These are phyloP conservation scores for Aptenodytes forsteri DNA, from an alignment of 2,113 vertebrate genomes.

Conservation along the genomic window DNA sequence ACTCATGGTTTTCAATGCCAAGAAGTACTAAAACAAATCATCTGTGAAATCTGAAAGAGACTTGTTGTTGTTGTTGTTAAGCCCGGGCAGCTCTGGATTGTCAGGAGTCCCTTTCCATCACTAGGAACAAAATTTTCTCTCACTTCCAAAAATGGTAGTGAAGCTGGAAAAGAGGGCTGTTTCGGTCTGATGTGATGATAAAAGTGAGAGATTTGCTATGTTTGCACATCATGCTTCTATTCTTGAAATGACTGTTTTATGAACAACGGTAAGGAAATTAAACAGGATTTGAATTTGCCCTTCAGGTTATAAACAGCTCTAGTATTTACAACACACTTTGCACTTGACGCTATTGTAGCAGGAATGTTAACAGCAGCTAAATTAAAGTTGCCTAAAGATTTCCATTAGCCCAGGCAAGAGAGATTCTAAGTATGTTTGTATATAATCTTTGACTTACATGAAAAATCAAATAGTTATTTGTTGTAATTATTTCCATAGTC, in stretches of 20 bases:
- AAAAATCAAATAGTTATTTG: not conserved
- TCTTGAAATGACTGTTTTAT: not conserved
- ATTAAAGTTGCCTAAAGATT: slow-evolving; percentile 20
- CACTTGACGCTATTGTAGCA: not conserved
- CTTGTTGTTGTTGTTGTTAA: not conserved
- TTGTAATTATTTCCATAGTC: not conserved
- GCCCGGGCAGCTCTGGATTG: not conserved
- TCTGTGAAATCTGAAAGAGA: not conserved
- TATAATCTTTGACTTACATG: not conserved
- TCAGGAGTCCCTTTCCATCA: not conserved
- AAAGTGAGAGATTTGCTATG: not conserved
- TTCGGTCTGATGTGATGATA: slow-evolving; percentile 1
- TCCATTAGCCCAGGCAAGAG: slow-evolving; percentile 14
- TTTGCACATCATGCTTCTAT: not conserved
- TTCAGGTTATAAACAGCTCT: slow-evolving; percentile 48
- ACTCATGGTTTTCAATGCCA: not conserved
- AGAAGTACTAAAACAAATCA: not conserved
- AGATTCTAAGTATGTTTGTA: not conserved
- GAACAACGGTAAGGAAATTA: not conserved
- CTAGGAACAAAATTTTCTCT: not conserved
- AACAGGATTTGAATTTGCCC: slow-evolving; percentile 22
- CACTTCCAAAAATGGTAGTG: slow-evolving; percentile 2
- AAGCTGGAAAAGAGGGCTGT: not conserved
- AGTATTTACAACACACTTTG: not conserved
- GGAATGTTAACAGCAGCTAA: not conserved